phyloP scores from a whole-genome alignment of 2,113 vertebrate species.

The Pogonocichla stellata region DNA sequence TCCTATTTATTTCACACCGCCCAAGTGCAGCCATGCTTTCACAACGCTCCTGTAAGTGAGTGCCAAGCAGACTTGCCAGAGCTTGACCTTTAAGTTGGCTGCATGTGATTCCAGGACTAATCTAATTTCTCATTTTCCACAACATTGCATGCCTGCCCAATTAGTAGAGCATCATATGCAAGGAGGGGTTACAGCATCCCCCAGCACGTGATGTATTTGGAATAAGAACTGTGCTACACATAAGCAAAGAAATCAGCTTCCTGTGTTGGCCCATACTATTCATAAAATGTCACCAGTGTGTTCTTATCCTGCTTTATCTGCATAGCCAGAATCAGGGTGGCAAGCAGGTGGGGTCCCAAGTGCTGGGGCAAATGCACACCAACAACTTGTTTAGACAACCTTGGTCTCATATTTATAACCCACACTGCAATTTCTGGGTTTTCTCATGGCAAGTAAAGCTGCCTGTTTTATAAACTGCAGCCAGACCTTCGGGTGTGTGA shows the following conservation, averaged over 20 bases:
- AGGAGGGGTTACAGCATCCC: background rate
- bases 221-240: background rate
- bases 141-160: background rate
- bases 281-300: background rate
- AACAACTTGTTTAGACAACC: background rate
- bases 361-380: background rate
- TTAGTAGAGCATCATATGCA: background rate
- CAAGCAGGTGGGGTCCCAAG: background rate
- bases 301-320: background rate
- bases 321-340: background rate
- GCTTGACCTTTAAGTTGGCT: background rate
- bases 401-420: background rate
- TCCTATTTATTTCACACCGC: background rate
- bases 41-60: background rate
- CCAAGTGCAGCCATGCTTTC: background rate
- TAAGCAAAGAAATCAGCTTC: background rate
- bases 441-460: background rate
- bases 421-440: background rate
- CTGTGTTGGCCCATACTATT: rapidly evolving
- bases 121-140: background rate
- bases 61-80: background rate
- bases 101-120: background rate
- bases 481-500: background rate
- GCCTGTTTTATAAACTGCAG: background rate
- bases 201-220: background rate